Evolutionary conservation across 2,888 invertebrate genomes (phyloP).

Genomic region (Epinotia nisella): DNA sequence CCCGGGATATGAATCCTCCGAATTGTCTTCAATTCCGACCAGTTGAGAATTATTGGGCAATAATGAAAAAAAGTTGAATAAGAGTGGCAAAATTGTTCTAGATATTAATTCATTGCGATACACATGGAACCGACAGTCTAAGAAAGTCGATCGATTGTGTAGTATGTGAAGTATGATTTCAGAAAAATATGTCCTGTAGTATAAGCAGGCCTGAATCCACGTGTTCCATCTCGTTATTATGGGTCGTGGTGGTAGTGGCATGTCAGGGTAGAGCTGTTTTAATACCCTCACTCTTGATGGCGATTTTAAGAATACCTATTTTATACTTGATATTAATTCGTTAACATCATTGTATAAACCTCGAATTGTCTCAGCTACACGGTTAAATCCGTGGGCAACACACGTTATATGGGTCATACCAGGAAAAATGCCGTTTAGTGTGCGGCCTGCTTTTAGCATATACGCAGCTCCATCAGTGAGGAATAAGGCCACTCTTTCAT

Average conservation of each 20-base stretch:
- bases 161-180: no score
- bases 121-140: slow-evolving; percentile 13
- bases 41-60: slow-evolving; percentile 11
- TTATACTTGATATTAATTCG: slow-evolving; percentile 18
- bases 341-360: slow-evolving; percentile 12
- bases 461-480: slow-evolving; percentile 13
- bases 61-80: slow-evolving; percentile 14
- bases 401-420: slow-evolving; percentile 1
- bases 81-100: not conserved
- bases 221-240: slow-evolving; percentile 7
- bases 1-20: slow-evolving; percentile 3
- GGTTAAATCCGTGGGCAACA: slow-evolving; percentile 19
- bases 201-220: slow-evolving; percentile 15
- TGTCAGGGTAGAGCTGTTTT: slow-evolving; percentile 19
- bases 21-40: slow-evolving; percentile 10
- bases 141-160: slow-evolving; percentile 16
- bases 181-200: slow-evolving; percentile 18
- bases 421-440: no score
- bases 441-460: slow-evolving; percentile 17
- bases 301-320: not conserved
- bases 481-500: slow-evolving; percentile 17
- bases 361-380: slow-evolving; percentile 10
- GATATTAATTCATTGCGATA: no score
- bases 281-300: slow-evolving; percentile 15
- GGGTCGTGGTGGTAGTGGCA: slow-evolving; percentile 13